These are phyloP conservation scores for Oikopleura dioica DNA, from an alignment of 23 tunicate species.

Conservation along the genomic window DNA sequence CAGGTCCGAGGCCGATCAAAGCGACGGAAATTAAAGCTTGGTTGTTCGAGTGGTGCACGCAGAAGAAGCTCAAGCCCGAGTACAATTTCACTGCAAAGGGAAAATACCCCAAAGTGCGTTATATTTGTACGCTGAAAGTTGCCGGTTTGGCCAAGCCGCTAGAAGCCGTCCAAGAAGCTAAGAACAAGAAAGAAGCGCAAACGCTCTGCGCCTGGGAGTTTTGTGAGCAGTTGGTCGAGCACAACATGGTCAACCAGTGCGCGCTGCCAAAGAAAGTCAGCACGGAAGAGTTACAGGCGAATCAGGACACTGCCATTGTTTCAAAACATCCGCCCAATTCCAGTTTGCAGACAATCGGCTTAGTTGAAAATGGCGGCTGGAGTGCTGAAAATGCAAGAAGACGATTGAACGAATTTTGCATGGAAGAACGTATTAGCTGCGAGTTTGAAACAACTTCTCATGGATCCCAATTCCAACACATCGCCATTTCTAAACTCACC, in stretches of 20 bases:
- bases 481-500: constrained; percentile 34
- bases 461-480: constrained; percentile 61
- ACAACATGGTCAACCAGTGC: constrained; percentile 34
- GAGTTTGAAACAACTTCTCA: constrained; percentile 35
- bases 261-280: constrained; percentile 53
- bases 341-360: background rate
- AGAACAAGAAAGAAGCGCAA: constrained; percentile 75
- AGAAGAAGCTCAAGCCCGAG: constrained; percentile 68
- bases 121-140: constrained; percentile 34
- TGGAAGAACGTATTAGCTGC: constrained; percentile 31
- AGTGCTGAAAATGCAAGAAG: constrained; percentile 35
- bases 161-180: constrained; percentile 31
- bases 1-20: constrained; percentile 65
- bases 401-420: constrained; percentile 71
- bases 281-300: background rate
- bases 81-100: constrained; percentile 50
- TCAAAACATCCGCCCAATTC: background rate
- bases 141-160: constrained; percentile 41
- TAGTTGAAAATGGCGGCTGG: constrained; percentile 70
- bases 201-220: constrained; percentile 77
- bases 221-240: constrained; percentile 58
- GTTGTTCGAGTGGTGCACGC: constrained; percentile 91
- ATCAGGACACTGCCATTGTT: background rate
- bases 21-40: constrained; percentile 81
- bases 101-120: constrained; percentile 33